Percentiles rank a stretch among this genome's conserved stretches.
phyloP scores from a whole-genome alignment of 2,113 vertebrate species.

The Martes martes region DNA sequence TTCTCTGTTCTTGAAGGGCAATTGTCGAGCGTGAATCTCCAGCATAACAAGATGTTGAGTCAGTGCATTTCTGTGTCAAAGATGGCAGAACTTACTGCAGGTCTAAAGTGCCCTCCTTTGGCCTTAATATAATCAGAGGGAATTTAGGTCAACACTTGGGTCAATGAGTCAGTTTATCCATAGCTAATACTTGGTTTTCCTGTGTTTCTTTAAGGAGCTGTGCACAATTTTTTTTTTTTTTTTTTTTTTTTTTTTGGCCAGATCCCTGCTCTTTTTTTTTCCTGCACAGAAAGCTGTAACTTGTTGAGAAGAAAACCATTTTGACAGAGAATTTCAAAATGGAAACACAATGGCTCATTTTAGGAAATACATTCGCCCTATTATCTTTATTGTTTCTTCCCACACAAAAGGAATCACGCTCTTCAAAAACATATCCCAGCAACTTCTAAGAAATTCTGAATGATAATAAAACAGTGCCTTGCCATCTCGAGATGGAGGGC shows the following conservation, averaged over 20 bases:
- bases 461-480: accelerated
- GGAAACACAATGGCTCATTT: neutral
- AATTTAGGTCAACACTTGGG: neutral
- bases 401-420: neutral
- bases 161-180: neutral
- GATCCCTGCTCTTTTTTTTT: neutral
- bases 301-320: neutral
- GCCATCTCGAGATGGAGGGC: neutral
- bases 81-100: neutral
- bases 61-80: neutral
- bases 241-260: neutral
- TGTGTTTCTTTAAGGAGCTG: neutral
- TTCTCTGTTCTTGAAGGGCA: conserved; percentile 13
- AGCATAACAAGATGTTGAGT: neutral
- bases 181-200: neutral
- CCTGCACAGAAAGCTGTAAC: neutral
- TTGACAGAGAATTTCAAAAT: neutral
- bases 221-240: neutral
- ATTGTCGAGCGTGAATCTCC: conserved; percentile 29
- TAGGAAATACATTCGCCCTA: neutral
- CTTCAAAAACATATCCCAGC: neutral
- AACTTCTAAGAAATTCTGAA: neutral
- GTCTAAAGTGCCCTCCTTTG: neutral
- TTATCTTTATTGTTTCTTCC: neutral
- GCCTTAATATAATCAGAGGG: neutral